These are phyloP conservation scores for Pseudolaguvia tuberculata DNA, from an alignment of 2,113 vertebrate genomes.

Conservation along the genomic window DNA sequence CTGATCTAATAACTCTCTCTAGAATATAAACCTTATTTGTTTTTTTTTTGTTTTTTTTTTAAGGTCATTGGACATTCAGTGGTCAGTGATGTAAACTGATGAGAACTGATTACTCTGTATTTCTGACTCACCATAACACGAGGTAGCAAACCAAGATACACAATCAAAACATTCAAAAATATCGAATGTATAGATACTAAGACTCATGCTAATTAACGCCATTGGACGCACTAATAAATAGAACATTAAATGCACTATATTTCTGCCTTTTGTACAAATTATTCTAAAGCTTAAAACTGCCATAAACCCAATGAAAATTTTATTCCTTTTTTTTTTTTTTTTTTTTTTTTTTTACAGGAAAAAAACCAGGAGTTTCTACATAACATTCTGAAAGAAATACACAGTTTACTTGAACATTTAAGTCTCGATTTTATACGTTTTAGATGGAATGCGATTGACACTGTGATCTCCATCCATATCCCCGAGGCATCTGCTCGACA, in stretches of 20 bases:
- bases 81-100: conserved; percentile 52
- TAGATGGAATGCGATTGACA: conserved; percentile 5
- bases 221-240: conserved; percentile 35
- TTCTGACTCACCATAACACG: conserved; percentile 30
- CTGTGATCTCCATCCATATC: conserved; percentile 46
- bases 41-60: conserved; percentile 39
- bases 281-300: conserved; percentile 17
- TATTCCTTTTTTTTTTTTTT: conserved; percentile 38
- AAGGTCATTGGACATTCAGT: conserved; percentile 51
- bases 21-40: conserved; percentile 8
- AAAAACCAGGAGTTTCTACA: conserved; percentile 34
- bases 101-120: conserved; percentile 35
- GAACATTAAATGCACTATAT: conserved; percentile 25
- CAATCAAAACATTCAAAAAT: conserved; percentile 46
- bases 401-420: conserved; percentile 36
- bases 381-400: conserved; percentile 33
- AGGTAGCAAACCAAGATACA: conserved; percentile 33
- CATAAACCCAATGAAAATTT: conserved; percentile 41
- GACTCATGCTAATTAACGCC: conserved; percentile 38
- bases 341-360: too few species aligned
- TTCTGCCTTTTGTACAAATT: conserved; percentile 40
- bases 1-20: background rate
- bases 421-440: conserved; percentile 35
- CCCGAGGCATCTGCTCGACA: background rate
- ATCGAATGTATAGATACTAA: conserved; percentile 40